Percentiles rank a stretch among this genome's conserved stretches.
Conservation (phyloP, 2,113 vertebrate genomes). For the Malurus alboscapulatus region DNA sequence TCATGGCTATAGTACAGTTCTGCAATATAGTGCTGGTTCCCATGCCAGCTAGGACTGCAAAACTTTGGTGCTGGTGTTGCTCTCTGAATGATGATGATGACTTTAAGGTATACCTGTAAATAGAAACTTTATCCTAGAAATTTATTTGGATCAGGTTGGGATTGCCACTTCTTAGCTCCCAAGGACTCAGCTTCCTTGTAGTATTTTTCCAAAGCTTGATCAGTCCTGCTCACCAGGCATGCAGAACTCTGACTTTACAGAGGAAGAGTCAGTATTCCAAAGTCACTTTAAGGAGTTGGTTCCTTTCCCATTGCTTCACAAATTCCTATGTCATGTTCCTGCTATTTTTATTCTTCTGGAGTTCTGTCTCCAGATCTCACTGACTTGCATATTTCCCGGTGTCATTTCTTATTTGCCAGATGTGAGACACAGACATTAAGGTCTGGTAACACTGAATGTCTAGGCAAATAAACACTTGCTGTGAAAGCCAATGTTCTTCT, state of each 20-base stretch:
- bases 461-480: background rate
- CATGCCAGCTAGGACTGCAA: background rate
- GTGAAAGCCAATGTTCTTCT: background rate
- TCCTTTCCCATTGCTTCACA: background rate
- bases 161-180: background rate
- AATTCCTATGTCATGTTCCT: background rate
- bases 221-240: background rate
- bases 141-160: background rate
- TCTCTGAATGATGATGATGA: background rate
- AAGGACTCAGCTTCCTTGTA: background rate
- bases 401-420: background rate
- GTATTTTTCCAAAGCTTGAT: background rate
- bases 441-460: background rate
- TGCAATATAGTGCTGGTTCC: background rate
- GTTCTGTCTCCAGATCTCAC: background rate
- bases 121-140: background rate
- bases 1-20: background rate
- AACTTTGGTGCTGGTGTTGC: background rate
- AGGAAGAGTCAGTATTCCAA: background rate
- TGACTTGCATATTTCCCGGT: background rate
- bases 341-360: background rate
- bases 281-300: background rate
- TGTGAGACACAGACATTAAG: background rate
- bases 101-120: background rate
- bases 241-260: background rate